phyloP scores from a whole-genome alignment of 2,888 invertebrate species.

The Lypha dubia region DNA sequence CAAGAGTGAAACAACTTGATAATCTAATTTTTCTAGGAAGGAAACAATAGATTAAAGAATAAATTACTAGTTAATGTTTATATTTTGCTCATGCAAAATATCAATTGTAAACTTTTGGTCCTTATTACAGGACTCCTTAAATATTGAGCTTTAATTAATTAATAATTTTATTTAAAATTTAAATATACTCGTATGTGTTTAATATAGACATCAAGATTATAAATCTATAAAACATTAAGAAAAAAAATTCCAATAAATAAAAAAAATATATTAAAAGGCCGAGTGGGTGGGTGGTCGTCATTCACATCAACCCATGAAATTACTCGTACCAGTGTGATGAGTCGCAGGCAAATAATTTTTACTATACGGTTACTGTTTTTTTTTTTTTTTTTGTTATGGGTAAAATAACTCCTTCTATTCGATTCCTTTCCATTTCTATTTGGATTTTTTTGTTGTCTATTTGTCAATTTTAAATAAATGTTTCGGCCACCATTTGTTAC shows the following conservation, averaged over 20 bases:
- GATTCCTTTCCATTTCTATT: conserved; percentile 55
- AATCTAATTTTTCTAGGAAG: no score
- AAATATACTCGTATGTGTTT: neutral
- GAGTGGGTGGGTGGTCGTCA: no score
- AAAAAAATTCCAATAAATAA: conserved; percentile 21
- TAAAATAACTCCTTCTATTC: neutral
- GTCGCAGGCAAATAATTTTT: neutral
- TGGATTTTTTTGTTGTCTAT: conserved; percentile 9
- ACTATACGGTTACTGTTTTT: neutral
- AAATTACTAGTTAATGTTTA: neutral
- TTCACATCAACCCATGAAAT: neutral
- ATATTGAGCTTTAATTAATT: conserved; percentile 5
- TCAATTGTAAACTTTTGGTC: neutral
- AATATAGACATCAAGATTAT: conserved; percentile 49
- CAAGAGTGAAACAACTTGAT: no score
- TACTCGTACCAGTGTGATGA: neutral
- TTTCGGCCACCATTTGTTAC: conserved; percentile 84
- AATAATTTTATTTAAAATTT: conserved; percentile 16
- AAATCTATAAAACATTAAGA: conserved; percentile 2
- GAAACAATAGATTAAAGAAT: neutral
- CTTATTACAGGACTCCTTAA: neutral
- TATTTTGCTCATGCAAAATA: neutral
- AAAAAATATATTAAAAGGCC: neutral
- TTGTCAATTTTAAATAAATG: conserved; percentile 82
- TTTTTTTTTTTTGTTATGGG: neutral